phyloP scores from a whole-genome alignment of 2,797 vertebrate genomes.

The Siniperca scherzeri region DNA sequence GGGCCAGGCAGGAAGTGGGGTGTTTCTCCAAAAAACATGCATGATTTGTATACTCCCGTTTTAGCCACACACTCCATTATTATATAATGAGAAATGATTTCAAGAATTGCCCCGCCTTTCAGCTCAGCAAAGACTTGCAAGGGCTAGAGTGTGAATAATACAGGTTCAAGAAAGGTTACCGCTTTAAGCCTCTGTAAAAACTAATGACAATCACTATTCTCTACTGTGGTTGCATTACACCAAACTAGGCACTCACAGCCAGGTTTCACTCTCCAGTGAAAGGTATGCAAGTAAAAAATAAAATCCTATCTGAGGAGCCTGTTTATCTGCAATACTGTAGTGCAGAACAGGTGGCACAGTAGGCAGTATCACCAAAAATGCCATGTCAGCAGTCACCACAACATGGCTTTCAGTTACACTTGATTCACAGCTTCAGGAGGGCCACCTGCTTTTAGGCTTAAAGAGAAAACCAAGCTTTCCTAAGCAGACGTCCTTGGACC shows the following conservation, averaged over 20 bases:
- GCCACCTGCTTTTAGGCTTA: slow-evolving; percentile 39
- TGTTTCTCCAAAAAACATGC: slow-evolving; percentile 53
- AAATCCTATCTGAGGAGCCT: slow-evolving; percentile 43
- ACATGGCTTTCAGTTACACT: slow-evolving; percentile 26
- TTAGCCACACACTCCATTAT: slow-evolving; percentile 38
- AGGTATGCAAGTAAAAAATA: slow-evolving; percentile 48
- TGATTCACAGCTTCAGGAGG: slow-evolving; percentile 17
- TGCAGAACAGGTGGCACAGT: background rate
- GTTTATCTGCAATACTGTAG: slow-evolving; percentile 55
- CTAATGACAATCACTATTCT: background rate
- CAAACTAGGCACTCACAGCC: slow-evolving; percentile 20
- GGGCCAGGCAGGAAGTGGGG: slow-evolving; percentile 48
- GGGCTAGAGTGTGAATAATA: slow-evolving; percentile 14
- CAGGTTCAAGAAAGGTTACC: background rate
- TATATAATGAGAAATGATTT: slow-evolving; percentile 58
- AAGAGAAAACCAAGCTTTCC: slow-evolving; percentile 23
- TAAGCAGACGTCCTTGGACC: slow-evolving; percentile 51
- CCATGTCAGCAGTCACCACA: slow-evolving; percentile 44
- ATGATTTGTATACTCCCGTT: slow-evolving; percentile 44
- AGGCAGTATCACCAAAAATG: slow-evolving; percentile 26
- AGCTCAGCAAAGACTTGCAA: background rate
- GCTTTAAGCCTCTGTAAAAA: slow-evolving; percentile 4
- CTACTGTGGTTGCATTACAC: background rate
- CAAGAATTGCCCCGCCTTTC: slow-evolving; percentile 36
- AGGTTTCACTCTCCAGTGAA: slow-evolving; percentile 47